Percentiles rank a stretch among this genome's conserved stretches.
These are phyloP conservation scores for Pheosia tremula DNA, from an alignment of 2,888 invertebrate genomes.

Conservation along the genomic window DNA sequence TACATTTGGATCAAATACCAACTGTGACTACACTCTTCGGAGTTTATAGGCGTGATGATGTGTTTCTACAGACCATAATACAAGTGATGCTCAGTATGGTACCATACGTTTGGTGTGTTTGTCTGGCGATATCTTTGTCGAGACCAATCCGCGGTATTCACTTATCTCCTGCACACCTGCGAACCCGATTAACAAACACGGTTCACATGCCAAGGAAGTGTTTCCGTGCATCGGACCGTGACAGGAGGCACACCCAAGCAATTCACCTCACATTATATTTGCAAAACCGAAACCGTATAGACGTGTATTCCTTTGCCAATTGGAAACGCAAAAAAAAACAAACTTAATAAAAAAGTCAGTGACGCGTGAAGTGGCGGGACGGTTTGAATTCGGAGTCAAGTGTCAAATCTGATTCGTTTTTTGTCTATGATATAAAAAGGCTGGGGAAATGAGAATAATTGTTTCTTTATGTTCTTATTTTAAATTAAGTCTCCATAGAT, in stretches of 20 bases:
- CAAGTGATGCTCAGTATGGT: too few species aligned
- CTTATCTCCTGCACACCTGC: constrained; percentile 17
- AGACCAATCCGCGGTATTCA: constrained; percentile 13
- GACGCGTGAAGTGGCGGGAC: constrained; percentile 33
- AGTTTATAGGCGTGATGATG: too few species aligned
- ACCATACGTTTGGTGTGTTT: too few species aligned
- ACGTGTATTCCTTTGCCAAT: constrained; percentile 57
- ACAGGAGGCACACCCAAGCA: constrained; percentile 67
- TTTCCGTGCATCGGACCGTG: constrained; percentile 58
- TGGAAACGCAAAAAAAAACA: constrained; percentile 47
- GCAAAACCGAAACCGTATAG: constrained; percentile 66
- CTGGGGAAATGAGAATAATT: not conserved
- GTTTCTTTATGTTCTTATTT: too few species aligned
- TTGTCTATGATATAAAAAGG: not conserved
- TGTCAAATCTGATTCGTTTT: constrained; percentile 6
- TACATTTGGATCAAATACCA: too few species aligned
- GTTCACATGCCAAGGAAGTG: constrained; percentile 73
- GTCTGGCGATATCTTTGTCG: too few species aligned
- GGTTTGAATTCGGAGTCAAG: constrained; percentile 13
- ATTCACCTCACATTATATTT: constrained; percentile 74
- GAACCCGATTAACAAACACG: constrained; percentile 61
- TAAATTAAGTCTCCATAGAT: too few species aligned
- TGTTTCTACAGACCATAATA: too few species aligned
- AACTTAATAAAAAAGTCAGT: constrained; percentile 21
- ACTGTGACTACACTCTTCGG: too few species aligned